A percentile compares a stretch with the other conserved stretches of the same genome.
These are phyloP conservation scores for Lophotriccus pileatus DNA, from an alignment of 2,797 vertebrate genomes.

Conservation along the genomic window DNA sequence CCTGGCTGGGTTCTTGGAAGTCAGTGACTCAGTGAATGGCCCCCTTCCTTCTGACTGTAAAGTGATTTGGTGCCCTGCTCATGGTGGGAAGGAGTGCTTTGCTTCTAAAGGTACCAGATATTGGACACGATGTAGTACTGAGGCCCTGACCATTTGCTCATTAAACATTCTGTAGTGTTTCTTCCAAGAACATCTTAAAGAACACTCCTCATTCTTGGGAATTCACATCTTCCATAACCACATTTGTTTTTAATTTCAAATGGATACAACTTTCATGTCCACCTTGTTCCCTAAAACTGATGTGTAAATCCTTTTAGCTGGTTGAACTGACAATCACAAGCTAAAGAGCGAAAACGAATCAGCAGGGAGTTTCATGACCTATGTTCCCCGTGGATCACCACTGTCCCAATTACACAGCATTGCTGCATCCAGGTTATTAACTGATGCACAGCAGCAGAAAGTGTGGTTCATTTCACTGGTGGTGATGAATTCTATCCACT, in stretches of 20 bases:
- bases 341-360: not conserved
- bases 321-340: not conserved
- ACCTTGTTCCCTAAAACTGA: not conserved
- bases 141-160: not conserved
- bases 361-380: not conserved
- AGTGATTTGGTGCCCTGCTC: not conserved
- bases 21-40: not conserved
- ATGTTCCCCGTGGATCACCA: not conserved
- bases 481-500: not conserved
- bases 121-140: not conserved
- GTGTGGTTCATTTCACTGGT: not conserved
- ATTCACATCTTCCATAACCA: not conserved
- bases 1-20: not conserved
- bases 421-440: not conserved
- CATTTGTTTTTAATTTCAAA: not conserved
- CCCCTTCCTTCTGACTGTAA: not conserved
- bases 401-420: not conserved
- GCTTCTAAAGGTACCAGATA: not conserved
- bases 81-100: not conserved
- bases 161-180: not conserved
- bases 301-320: not conserved
- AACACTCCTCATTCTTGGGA: not conserved
- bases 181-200: not conserved
- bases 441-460: not conserved
- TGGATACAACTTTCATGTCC: not conserved